Percentiles rank a stretch among this genome's conserved stretches.
phyloP scores from a whole-genome alignment of 2,888 invertebrate species.

The Prenolepis imparis region DNA sequence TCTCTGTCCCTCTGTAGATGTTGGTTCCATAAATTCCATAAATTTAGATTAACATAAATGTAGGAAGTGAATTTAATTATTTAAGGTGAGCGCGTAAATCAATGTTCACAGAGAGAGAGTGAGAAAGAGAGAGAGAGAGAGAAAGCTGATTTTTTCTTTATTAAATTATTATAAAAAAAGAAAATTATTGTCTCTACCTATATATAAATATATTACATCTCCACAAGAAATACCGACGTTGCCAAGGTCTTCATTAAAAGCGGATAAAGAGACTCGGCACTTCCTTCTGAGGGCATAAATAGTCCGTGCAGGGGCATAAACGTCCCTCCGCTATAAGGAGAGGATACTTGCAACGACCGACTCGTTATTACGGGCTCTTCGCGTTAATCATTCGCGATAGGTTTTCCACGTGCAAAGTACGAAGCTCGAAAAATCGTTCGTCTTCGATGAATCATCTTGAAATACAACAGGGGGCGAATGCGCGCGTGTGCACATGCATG shows the following conservation, averaged over 20 bases:
- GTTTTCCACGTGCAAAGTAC: not conserved
- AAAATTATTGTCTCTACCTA: not conserved
- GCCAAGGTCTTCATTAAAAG: slow-evolving; percentile 30
- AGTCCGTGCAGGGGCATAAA: slow-evolving; percentile 38
- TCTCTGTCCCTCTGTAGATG: slow-evolving; percentile 37
- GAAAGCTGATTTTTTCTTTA: not conserved
- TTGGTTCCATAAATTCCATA: slow-evolving; percentile 31
- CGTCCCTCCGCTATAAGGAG: slow-evolving; percentile 29
- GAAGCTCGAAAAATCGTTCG: slow-evolving; percentile 17
- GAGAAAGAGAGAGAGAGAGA: not conserved
- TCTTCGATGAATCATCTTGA: slow-evolving; percentile 31
- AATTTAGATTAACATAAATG: slow-evolving; percentile 50
- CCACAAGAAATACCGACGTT: not conserved
- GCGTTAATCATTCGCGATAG: slow-evolving; percentile 41
- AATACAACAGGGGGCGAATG: not conserved
- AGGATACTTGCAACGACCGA: slow-evolving; percentile 5
- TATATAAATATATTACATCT: not conserved
- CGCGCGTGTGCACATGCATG: not conserved
- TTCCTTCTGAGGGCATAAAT: slow-evolving; percentile 39
- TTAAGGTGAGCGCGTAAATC: not conserved
- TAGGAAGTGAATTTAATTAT: slow-evolving; percentile 17
- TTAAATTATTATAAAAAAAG: not conserved
- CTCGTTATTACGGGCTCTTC: slow-evolving; percentile 40
- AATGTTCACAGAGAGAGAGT: not conserved
- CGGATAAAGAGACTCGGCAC: slow-evolving; percentile 21